Evolutionary conservation across 1,140 invertebrate genomes (phyloP), one percentile per base, ranked within the genome.

Genomic region (Tenebrio molitor): DNA sequence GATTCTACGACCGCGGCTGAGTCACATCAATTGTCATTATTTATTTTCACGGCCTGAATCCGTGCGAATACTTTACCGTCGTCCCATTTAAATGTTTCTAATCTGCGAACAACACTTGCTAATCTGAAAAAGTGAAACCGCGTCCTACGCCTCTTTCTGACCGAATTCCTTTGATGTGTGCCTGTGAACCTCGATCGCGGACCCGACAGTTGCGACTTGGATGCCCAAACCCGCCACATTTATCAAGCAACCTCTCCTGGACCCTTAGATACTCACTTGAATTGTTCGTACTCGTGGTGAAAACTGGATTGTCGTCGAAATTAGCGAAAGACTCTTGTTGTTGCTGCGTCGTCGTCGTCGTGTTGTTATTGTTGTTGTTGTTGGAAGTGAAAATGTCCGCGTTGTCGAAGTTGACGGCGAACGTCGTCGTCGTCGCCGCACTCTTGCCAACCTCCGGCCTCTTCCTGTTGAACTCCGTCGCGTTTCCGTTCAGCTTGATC

Each of bases 231-330:
- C 29, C n/a, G n/a, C n/a, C n/a, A n/a, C n/a, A n/a, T n/a, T n/a
- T n/a, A n/a, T n/a, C n/a, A n/a, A 3, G 36, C 5, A 39, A 5
- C 5, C 2, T n/a, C 4, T 12, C 36, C 5, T 3, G 12, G 21
- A 53, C 4, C 50, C 64, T 15, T 5, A 21, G n/a, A 33, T 68
- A 68, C 65, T 25, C 44, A 68, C 65, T 68, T 17, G 36, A 53
- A 67, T 44, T 68, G 12, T 41, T 70, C 7, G 66, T 70, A 50
- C 84, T 87, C 76, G 86, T 87, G 82, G 86, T 87, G 77, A 90
- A 91, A 68, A 90, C 87, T 66, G 89, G 88, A 78, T 91, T 91
- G 83, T 91, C 89, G 66, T 92, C 91, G 81, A 92, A 92, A 81
- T 92, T 91, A 4, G 91, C 91, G 83, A 92, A 92, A 34, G 89